Conservation (phyloP, 2,797 vertebrate species). For the Menidia menidia region DNA sequence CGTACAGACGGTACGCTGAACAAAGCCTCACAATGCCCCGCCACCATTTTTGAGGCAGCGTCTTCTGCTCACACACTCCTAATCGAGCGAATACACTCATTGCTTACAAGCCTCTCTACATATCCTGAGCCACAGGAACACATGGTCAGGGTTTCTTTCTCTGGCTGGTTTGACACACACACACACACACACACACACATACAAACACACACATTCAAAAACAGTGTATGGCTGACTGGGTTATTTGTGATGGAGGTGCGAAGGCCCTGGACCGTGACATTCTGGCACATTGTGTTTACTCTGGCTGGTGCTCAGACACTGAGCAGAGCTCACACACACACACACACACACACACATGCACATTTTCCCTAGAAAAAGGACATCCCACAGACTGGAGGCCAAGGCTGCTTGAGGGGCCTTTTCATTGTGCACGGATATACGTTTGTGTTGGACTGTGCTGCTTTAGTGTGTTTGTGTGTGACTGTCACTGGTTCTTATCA, state of each 20-base stretch:
- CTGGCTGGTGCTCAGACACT: slow-evolving; percentile 67
- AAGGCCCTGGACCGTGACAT: slow-evolving; percentile 72
- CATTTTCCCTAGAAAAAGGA: slow-evolving; percentile 35
- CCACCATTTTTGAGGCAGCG: slow-evolving; percentile 24
- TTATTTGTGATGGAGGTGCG: slow-evolving; percentile 77
- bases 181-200: slow-evolving; percentile 14
- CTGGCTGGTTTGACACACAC: background rate
- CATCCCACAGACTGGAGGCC: slow-evolving; percentile 60
- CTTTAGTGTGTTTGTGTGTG: slow-evolving; percentile 35
- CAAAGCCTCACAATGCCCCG: slow-evolving; percentile 25
- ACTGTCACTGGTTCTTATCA: slow-evolving; percentile 77
- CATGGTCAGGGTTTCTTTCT: slow-evolving; percentile 32
- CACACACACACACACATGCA: slow-evolving; percentile 34
- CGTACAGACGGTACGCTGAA: slow-evolving; percentile 28
- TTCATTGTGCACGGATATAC: slow-evolving; percentile 41
- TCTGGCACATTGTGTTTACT: slow-evolving; percentile 75
- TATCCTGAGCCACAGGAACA: slow-evolving; percentile 56
- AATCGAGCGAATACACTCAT: slow-evolving; percentile 33
- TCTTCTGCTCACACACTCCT: slow-evolving; percentile 32
- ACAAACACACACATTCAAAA: slow-evolving; percentile 16
- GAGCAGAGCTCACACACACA: slow-evolving; percentile 55
- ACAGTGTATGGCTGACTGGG: slow-evolving; percentile 59
- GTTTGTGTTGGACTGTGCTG: slow-evolving; percentile 47
- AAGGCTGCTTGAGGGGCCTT: slow-evolving; percentile 64
- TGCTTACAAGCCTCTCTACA: slow-evolving; percentile 35